A percentile compares a stretch with the other conserved stretches of the same genome.
phyloP scores from a whole-genome alignment of 1,140 invertebrate genomes.

The Metaphire vulgaris region DNA sequence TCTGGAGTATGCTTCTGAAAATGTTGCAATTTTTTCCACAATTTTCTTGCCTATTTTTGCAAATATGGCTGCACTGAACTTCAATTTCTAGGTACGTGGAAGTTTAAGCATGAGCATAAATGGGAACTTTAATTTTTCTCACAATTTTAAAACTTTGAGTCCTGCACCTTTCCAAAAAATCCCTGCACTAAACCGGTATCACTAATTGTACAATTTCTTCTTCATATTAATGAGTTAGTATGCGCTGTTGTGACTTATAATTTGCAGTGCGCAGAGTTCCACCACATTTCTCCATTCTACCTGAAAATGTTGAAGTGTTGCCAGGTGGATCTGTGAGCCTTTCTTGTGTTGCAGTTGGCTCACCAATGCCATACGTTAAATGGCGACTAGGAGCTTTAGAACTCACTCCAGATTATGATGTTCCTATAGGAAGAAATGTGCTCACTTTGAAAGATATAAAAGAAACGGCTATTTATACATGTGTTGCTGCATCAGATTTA shows the following conservation, averaged over 20 bases:
- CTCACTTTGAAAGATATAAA: conserved; percentile 76
- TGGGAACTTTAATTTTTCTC: too few species aligned
- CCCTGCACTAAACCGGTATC: too few species aligned
- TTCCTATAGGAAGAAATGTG: conserved; percentile 64
- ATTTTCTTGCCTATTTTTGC: too few species aligned
- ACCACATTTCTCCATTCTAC: conserved; percentile 87
- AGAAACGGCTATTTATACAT: conserved; percentile 92
- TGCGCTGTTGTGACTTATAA: not conserved
- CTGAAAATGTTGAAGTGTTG: conserved; percentile 79
- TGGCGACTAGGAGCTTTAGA: conserved; percentile 83
- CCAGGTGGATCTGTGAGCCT: conserved; percentile 83
- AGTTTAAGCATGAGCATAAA: too few species aligned
- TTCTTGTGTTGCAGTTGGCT: conserved; percentile 90
- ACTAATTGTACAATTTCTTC: too few species aligned
- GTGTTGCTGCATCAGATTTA: conserved; percentile 85
- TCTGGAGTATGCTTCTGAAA: too few species aligned
- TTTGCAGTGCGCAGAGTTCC: conserved; percentile 76
- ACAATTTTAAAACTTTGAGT: too few species aligned
- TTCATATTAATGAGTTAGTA: too few species aligned
- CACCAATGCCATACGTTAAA: conserved; percentile 94
- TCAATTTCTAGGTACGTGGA: too few species aligned
- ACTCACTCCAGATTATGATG: conserved; percentile 61
- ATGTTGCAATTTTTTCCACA: too few species aligned
- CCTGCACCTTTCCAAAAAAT: too few species aligned
- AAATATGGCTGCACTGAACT: too few species aligned